phyloP scores from a whole-genome alignment of 2,797 vertebrate genomes.

The Amazonetta brasiliensis region DNA sequence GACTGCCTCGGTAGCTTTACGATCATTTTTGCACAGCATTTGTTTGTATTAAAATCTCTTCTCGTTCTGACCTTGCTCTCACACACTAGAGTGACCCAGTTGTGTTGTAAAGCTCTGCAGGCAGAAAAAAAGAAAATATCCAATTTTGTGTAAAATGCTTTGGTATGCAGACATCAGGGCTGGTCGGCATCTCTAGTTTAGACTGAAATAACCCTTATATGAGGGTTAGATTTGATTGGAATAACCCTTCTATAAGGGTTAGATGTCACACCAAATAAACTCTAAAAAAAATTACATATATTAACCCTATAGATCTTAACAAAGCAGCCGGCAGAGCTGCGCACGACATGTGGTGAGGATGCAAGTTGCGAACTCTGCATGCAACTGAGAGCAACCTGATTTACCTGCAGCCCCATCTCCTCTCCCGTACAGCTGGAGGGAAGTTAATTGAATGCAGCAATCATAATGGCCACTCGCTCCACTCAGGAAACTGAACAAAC shows the following conservation, averaged over 20 bases:
- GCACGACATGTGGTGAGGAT: background rate
- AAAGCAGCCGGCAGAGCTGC: background rate
- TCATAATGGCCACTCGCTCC: background rate
- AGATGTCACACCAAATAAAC: background rate
- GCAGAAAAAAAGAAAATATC: background rate
- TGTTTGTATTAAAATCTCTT: rapidly evolving
- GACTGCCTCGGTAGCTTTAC: background rate
- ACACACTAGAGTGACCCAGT: background rate
- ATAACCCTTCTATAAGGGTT: background rate
- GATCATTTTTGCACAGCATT: background rate
- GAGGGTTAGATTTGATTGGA: background rate
- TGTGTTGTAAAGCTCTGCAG: background rate
- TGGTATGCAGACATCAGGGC: rapidly evolving
- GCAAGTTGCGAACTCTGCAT: background rate
- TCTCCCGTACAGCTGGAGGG: background rate
- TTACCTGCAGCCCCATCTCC: background rate
- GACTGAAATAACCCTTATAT: too few species aligned
- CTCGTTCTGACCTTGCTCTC: background rate
- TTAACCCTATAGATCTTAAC: background rate
- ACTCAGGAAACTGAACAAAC: background rate
- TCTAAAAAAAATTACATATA: background rate
- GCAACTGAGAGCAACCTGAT: background rate
- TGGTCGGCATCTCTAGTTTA: background rate
- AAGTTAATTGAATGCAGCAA: background rate
- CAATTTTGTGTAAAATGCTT: background rate